Base-by-base conservation (phyloP, 1,140 invertebrate genomes). In the Cherax destructor region DNA sequence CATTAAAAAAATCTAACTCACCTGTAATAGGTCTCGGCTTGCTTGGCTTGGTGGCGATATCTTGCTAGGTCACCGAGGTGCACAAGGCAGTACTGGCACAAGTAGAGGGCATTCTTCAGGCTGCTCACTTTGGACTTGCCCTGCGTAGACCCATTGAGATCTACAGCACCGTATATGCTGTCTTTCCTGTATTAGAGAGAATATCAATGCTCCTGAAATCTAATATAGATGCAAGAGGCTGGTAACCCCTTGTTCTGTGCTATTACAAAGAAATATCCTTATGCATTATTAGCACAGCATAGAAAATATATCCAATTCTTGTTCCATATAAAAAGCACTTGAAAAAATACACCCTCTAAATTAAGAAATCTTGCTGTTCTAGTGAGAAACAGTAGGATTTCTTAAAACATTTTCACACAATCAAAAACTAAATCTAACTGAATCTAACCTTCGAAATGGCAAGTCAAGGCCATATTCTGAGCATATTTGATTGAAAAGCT, bases 1-100 rank as follows among this genome's bases (percentile, higher is more conserved):
- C 30, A 41, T 41, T 1, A 1, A 2, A 41, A 41, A 41, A 41
- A 41, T 41, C 1, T 69, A 88, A 93, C 94, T 93, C 95, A 96
- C 95, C 96, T 96, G 94, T 97, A 97, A 94, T 97, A 97, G 21
- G 96, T 96, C 94, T 98, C 97, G 0, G 97, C 97, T 94, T 97
- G 96, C 59, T 96, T 95, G 90, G 96, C 96, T 94, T 97, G 97
- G 93, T 97, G 97, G 86, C 97, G 95, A 94, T 98, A 98, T 16
- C 97, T 95, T 59, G 97, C 97, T 94, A 98, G 96, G 94, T 98
- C 97, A 6, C 97, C 97, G 16, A 98, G 95, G 94, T 98, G 97
- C 74, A 98, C 97, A 49, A 98, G 95, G 94, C 97, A 98, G 94
- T 98, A 97, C 93, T 98, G 97, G 94, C 97, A 97, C 84, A 97